phyloP scores from a whole-genome alignment of 2,888 invertebrate species.

The Eupithecia dodoneata region DNA sequence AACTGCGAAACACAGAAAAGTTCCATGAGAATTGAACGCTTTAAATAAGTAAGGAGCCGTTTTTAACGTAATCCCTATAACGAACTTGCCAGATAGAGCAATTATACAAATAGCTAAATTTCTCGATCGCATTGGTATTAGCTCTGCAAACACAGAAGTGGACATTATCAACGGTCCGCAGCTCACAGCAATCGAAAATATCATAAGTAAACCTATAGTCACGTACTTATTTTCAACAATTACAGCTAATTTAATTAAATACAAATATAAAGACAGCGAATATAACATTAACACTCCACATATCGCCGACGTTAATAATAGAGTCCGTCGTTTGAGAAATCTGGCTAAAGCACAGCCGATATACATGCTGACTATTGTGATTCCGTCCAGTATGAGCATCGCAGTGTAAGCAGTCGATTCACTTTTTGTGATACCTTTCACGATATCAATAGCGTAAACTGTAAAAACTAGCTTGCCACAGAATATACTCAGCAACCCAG shows the following conservation, averaged over 20 bases:
- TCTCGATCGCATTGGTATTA: slow-evolving; percentile 51
- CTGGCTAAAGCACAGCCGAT: slow-evolving; percentile 47
- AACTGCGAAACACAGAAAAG: slow-evolving; percentile 51
- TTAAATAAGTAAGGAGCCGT: slow-evolving; percentile 50
- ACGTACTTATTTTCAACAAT: slow-evolving; percentile 49
- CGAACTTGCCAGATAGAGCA: slow-evolving; percentile 32
- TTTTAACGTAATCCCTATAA: slow-evolving; percentile 45
- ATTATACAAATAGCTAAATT: slow-evolving; percentile 45
- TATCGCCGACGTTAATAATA: slow-evolving; percentile 47
- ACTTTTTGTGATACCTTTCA: slow-evolving; percentile 54
- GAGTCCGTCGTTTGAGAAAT: slow-evolving; percentile 47
- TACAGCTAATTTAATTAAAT: slow-evolving; percentile 43
- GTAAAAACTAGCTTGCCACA: slow-evolving; percentile 58
- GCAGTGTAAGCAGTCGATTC: slow-evolving; percentile 55
- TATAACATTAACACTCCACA: slow-evolving; percentile 47
- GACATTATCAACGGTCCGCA: slow-evolving; percentile 54
- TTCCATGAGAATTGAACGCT: slow-evolving; percentile 48
- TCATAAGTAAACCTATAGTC: slow-evolving; percentile 45
- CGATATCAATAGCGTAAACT: slow-evolving; percentile 58
- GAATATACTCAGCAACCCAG: slow-evolving; percentile 42
- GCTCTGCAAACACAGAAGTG: slow-evolving; percentile 48
- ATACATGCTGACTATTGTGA: slow-evolving; percentile 58
- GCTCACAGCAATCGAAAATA: slow-evolving; percentile 52
- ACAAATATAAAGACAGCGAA: slow-evolving; percentile 49
- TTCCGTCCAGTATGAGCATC: slow-evolving; percentile 61